Evolutionary conservation across 2,888 invertebrate species (phyloP).

Genomic region (Cynaeus angustus): DNA sequence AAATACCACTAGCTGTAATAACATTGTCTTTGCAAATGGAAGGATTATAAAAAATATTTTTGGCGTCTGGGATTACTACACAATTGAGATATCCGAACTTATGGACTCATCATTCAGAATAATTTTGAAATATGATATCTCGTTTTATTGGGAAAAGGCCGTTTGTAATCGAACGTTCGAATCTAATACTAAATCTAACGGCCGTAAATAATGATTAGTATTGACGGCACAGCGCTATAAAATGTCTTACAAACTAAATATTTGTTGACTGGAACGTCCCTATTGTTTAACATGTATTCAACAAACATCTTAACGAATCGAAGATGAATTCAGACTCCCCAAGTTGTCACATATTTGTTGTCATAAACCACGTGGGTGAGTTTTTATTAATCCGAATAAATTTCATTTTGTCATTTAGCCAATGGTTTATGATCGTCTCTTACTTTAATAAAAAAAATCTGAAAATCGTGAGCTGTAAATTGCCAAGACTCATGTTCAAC

Average conservation of each 20-base stretch:
- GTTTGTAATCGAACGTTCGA: constrained; percentile 39
- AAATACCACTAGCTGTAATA: constrained; percentile 5
- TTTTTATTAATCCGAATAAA: constrained; percentile 56
- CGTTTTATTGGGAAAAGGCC: constrained; percentile 10
- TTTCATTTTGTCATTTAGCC: constrained; percentile 47
- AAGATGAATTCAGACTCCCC: constrained; percentile 56
- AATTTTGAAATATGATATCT: constrained; percentile 36
- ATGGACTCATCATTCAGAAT: constrained; percentile 44
- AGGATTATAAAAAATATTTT: background rate
- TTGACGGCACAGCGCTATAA: constrained; percentile 48
- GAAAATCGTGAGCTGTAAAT: constrained; percentile 40
- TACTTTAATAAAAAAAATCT: constrained; percentile 23
- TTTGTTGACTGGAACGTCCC: constrained; percentile 36
- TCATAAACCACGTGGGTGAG: constrained; percentile 52
- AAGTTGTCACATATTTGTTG: constrained; percentile 51
- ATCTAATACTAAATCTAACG: constrained; percentile 53
- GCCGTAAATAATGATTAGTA: constrained; percentile 56
- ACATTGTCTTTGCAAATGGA: background rate
- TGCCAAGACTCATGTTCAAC: constrained; percentile 42
- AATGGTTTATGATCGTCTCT: constrained; percentile 39
- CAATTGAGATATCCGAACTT: constrained; percentile 44
- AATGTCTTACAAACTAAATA: constrained; percentile 50
- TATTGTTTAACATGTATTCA: constrained; percentile 49
- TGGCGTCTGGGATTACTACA: constrained; percentile 13
- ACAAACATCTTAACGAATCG: constrained; percentile 47